A percentile compares a stretch with the other conserved stretches of the same genome.
phyloP scores from a whole-genome alignment of 2,888 invertebrate species.

The Epistrophella euchroma region DNA sequence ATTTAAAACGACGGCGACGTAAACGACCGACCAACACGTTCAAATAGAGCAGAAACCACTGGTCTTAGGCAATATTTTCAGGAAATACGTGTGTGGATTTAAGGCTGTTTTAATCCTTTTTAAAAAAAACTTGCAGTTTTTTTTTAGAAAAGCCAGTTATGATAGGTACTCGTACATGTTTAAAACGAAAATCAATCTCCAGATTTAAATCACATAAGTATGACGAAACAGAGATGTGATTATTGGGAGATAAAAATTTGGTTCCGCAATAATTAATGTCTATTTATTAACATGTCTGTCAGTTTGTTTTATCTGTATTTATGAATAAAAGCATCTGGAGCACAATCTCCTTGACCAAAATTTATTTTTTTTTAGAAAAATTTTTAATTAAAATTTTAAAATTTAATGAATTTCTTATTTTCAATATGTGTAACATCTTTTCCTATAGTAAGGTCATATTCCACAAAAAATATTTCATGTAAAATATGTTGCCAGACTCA shows the following conservation, averaged over 20 bases:
- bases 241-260: not conserved
- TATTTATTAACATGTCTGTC: not conserved
- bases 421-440: no score
- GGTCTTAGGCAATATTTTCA: slow-evolving; percentile 9
- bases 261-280: not conserved
- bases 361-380: no score
- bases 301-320: not conserved
- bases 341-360: no score
- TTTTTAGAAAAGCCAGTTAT: not conserved
- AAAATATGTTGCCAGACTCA: no score
- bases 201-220: not conserved
- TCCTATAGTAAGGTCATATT: no score
- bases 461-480: no score
- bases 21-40: no score
- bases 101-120: not conserved
- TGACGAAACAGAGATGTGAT: not conserved
- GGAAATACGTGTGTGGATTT: slow-evolving; percentile 4
- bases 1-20: not conserved
- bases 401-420: no score
- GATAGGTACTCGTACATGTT: not conserved
- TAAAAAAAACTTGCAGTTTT: not conserved
- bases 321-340: not conserved
- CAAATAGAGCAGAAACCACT: not conserved
- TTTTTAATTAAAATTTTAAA: no score
- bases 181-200: not conserved